Evolutionary conservation across 2,797 vertebrate genomes (phyloP).

Genomic region (Nyctalus aviator): DNA sequence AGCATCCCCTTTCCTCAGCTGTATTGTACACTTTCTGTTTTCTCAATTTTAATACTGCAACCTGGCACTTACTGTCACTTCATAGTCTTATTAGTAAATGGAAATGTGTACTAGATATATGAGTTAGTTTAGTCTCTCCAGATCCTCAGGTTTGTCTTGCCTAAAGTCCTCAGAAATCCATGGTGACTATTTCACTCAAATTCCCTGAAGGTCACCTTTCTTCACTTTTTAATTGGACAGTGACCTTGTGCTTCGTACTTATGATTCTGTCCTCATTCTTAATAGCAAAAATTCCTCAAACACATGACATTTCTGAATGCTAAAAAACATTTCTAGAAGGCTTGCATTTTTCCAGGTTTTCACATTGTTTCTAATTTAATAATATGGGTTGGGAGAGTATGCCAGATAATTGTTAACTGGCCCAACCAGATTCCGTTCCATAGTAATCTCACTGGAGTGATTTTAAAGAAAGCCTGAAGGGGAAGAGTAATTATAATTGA

Average conservation of each 20-base stretch:
- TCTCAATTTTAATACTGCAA: neutral
- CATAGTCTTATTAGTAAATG: neutral
- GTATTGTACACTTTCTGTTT: neutral
- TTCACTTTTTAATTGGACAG: neutral
- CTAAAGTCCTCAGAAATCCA: neutral
- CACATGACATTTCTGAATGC: neutral
- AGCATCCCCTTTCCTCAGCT: no score
- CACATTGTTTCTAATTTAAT: slow-evolving; percentile 8
- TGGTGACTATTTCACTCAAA: neutral
- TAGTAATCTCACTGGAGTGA: neutral
- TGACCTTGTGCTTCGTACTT: neutral
- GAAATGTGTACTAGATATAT: neutral
- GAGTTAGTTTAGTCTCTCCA: neutral
- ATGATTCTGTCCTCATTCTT: neutral
- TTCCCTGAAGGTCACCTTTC: neutral
- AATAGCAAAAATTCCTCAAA: neutral
- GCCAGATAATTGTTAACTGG: neutral
- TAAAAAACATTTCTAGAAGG: neutral
- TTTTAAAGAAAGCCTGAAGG: neutral
- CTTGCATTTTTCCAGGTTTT: neutral
- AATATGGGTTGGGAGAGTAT: neutral
- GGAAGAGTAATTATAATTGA: neutral
- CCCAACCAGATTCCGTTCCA: neutral
- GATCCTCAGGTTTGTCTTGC: neutral
- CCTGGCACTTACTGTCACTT: neutral